Percentiles rank a stretch among this genome's conserved stretches.
Evolutionary conservation across 1,140 invertebrate genomes (phyloP).

Genomic region (Euwallacea similis): DNA sequence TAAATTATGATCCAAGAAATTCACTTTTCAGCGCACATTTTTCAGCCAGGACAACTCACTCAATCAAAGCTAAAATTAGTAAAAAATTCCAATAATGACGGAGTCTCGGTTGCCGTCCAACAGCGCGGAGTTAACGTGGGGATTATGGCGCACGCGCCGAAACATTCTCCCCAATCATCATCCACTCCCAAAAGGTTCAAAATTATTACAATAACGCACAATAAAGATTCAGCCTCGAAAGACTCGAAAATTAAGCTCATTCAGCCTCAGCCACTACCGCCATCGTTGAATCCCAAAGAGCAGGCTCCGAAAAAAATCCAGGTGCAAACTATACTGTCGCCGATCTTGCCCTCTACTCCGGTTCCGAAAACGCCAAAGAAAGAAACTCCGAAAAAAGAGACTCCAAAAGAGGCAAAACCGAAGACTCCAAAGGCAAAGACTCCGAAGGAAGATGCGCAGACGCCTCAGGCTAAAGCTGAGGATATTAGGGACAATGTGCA

Average conservation of each 20-base stretch:
- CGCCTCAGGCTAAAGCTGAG: slow-evolving; percentile 39
- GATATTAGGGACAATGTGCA: slow-evolving; percentile 72
- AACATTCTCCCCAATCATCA: slow-evolving; percentile 37
- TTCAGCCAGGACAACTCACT: slow-evolving; percentile 40
- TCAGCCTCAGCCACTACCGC: slow-evolving; percentile 26
- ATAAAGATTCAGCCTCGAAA: slow-evolving; percentile 36
- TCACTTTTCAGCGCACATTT: neutral
- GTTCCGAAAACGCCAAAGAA: slow-evolving; percentile 32
- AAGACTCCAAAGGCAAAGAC: slow-evolving; percentile 31
- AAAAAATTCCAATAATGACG: slow-evolving; percentile 48
- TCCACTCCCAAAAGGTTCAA: slow-evolving; percentile 26
- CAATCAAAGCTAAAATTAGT: slow-evolving; percentile 52
- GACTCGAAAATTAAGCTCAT: slow-evolving; percentile 33
- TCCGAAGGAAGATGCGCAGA: slow-evolving; percentile 22
- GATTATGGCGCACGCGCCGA: slow-evolving; percentile 47
- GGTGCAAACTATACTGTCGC: slow-evolving; percentile 37
- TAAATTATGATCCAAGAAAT: neutral
- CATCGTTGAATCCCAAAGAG: slow-evolving; percentile 11
- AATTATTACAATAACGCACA: slow-evolving; percentile 27
- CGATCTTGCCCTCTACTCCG: slow-evolving; percentile 34
- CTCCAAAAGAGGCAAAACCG: slow-evolving; percentile 26
- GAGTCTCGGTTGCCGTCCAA: slow-evolving; percentile 47
- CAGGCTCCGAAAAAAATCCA: slow-evolving; percentile 32
- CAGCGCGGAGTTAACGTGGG: slow-evolving; percentile 50
- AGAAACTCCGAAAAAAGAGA: slow-evolving; percentile 31